Conservation (phyloP, 1,140 invertebrate genomes). For the Mylabris phalerata region DNA sequence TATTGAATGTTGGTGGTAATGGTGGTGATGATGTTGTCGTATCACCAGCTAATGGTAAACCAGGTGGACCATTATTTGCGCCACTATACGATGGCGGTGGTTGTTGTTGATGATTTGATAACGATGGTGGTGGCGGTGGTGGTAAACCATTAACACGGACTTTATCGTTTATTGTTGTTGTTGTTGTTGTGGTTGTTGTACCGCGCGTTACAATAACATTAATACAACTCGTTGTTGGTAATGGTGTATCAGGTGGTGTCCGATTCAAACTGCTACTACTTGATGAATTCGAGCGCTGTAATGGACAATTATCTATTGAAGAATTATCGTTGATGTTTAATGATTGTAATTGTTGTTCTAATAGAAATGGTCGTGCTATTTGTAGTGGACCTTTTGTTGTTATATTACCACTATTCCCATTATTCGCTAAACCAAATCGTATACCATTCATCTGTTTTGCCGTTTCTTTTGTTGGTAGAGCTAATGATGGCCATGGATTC, state of each 20-base stretch:
- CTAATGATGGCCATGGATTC: background rate
- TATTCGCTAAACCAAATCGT: slow-evolving; percentile 11
- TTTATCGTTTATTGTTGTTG: slow-evolving; percentile 40
- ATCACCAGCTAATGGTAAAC: slow-evolving; percentile 44
- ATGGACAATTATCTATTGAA: slow-evolving; percentile 25
- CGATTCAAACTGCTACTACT: slow-evolving; percentile 52
- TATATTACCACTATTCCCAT: too few relatives aligned
- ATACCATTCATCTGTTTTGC: slow-evolving; percentile 42
- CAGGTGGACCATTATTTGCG: slow-evolving; percentile 25
- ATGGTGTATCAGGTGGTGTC: slow-evolving; percentile 53
- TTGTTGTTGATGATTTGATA: slow-evolving; percentile 33
- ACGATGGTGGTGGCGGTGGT: slow-evolving; percentile 35
- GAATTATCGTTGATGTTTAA: slow-evolving; percentile 41
- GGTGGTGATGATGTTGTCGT: slow-evolving; percentile 44
- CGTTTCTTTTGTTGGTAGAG: slow-evolving; percentile 23
- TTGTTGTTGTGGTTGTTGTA: slow-evolving; percentile 24
- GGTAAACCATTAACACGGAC: slow-evolving; percentile 43
- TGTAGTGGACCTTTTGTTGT: slow-evolving; percentile 2
- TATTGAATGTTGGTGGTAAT: slow-evolving; percentile 35
- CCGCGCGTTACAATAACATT: slow-evolving; percentile 30
- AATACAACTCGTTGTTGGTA: slow-evolving; percentile 30
- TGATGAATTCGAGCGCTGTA: slow-evolving; percentile 53
- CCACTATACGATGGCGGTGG: slow-evolving; percentile 23
- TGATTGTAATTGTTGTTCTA: slow-evolving; percentile 43
- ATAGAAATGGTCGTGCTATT: slow-evolving; percentile 37